Conservation (phyloP, 2,888 invertebrate genomes). For the Lasioglossum zephyrum region DNA sequence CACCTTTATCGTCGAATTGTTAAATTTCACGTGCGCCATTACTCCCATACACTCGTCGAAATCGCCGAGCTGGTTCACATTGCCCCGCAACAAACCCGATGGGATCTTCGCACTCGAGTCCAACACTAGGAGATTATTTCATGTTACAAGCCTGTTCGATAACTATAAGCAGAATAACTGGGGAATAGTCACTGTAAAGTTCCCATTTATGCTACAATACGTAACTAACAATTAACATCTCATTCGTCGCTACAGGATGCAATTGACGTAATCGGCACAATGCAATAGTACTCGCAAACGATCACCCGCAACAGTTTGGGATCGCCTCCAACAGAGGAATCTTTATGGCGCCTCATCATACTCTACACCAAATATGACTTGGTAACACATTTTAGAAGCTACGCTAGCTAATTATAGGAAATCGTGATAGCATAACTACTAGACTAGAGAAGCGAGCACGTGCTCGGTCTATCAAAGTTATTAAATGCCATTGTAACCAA, state of each 20-base stretch:
- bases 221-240: not conserved
- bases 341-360: not conserved
- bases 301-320: not conserved
- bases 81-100: conserved; percentile 89
- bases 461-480: no score
- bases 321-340: not conserved
- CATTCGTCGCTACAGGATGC: not conserved
- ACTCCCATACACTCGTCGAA: conserved; percentile 88
- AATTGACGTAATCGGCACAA: not conserved
- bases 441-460: no score
- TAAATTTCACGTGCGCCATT: conserved; percentile 86
- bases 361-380: not conserved
- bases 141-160: not conserved
- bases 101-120: conserved; percentile 90
- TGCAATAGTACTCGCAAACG: not conserved
- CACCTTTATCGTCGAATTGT: conserved; percentile 87
- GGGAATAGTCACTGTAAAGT: not conserved
- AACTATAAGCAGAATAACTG: not conserved
- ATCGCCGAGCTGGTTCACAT: conserved; percentile 90
- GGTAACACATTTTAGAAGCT: not conserved
- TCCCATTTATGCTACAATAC: not conserved
- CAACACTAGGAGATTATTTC: conserved; percentile 85
- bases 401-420: not conserved
- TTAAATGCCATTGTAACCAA: not conserved
- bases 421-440: not conserved